Evolutionary conservation across 2,888 invertebrate species (phyloP).

Genomic region (Papilio demoleus): DNA sequence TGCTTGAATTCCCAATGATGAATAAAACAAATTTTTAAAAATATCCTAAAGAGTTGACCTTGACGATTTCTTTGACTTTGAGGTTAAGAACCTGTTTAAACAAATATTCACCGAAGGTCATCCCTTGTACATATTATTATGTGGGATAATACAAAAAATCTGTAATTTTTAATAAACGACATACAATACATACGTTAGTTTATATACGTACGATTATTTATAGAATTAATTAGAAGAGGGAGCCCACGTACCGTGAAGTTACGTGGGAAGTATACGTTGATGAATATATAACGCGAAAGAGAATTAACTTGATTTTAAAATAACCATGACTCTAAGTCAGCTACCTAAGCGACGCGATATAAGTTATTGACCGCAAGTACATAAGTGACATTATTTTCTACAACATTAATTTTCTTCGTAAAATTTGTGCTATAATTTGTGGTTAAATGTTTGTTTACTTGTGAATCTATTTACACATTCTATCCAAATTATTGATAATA

Average conservation of each 20-base stretch:
- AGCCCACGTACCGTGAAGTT: constrained; percentile 7
- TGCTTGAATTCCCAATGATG: not conserved
- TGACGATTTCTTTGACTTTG: not conserved
- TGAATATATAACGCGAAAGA: not conserved
- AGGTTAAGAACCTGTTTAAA: not conserved
- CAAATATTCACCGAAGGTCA: not conserved
- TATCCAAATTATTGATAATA: too few relatives aligned
- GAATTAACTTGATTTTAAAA: constrained; percentile 1
- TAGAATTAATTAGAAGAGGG: constrained; percentile 7
- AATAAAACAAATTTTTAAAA: not conserved
- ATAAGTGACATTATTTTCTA: too few relatives aligned
- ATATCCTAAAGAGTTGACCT: not conserved
- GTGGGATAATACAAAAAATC: not conserved
- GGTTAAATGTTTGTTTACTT: too few relatives aligned
- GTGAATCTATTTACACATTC: too few relatives aligned
- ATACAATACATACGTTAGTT: not conserved
- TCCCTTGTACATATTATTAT: not conserved
- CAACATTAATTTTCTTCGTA: too few relatives aligned
- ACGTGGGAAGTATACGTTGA: constrained; percentile 14
- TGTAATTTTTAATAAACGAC: too few relatives aligned
- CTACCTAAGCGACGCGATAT: not conserved
- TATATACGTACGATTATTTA: not conserved
- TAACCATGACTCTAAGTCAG: not conserved
- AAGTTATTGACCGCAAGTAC: too few relatives aligned
- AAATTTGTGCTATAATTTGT: too few relatives aligned